Evolutionary conservation across 2,888 invertebrate species (phyloP), one percentile per base, ranked within the genome.

Genomic region (Cataglyphis livida): DNA sequence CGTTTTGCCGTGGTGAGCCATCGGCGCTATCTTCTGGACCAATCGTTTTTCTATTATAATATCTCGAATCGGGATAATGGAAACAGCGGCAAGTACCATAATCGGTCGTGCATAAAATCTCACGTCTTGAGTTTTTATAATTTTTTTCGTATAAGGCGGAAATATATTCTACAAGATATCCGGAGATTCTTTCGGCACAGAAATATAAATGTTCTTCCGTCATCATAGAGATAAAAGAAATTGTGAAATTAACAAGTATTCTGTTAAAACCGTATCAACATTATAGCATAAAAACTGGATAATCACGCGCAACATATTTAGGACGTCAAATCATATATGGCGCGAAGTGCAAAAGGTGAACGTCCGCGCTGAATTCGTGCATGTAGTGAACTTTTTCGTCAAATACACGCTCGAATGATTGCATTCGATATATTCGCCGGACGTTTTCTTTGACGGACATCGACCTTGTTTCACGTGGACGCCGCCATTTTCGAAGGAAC

Each of bases 11-110:
- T 48, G 73, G 62, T 57, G 28, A 44, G n/a, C 41, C 44, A 68
- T 74, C 57, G 70, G 71, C 82, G 76, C 84, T 79, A 82, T 82
- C 71, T 87, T 86, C 84, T 51, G 66, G 48, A 41, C 32, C 74
- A 51, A 25, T 48, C 62, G 35, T 51, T 48, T 28, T 2, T 38
- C 65, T 59, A 35, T 64, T 78, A 84, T 87, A 88, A 88, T 84
- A 88, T 84, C 88, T 88, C 82, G 76, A 88, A 88, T 41, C 65
- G 28, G 76, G 54, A 62, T 57, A 28, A 65, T 54, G 54, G 84
- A 35, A 41, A 68, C 15, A 41, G 44, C 32, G 35, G 44, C 71
- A 71, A 59, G 25, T 71, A 59, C 4, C 57, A 18, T 18, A 18
- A 66, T 51, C 48, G 66, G 48, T 68, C 18, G 12, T 18, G 32